phyloP scores from a whole-genome alignment of 35 echinoderm and acorn worm genomes.

The Nesometra sesokonis region DNA sequence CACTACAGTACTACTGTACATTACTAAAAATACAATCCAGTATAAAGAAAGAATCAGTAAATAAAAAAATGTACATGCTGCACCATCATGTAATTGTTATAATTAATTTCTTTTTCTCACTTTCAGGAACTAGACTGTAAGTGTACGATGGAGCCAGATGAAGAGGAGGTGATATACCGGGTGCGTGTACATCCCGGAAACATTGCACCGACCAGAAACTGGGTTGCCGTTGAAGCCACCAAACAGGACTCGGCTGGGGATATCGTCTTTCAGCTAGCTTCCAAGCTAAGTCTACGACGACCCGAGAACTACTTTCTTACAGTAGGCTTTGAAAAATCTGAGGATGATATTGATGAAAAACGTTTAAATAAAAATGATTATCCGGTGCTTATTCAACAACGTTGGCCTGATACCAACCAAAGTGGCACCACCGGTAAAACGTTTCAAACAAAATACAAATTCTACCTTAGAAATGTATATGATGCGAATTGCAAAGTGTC shows the following conservation, averaged over 20 bases:
- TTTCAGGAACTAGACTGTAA: not conserved
- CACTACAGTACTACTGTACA: too few relatives aligned
- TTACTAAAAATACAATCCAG: too few relatives aligned
- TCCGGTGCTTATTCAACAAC: constrained; percentile 83
- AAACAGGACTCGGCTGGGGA: constrained; percentile 66
- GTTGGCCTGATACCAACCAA: constrained; percentile 69
- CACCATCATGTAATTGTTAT: too few relatives aligned
- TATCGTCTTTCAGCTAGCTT: constrained; percentile 23
- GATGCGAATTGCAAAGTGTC: constrained; percentile 43
- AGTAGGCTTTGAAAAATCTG: constrained; percentile 72
- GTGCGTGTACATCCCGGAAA: constrained; percentile 80
- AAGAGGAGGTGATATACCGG: constrained; percentile 71
- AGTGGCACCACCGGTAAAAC: constrained; percentile 19
- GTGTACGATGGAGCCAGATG: constrained; percentile 1
- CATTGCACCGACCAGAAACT: constrained; percentile 34
- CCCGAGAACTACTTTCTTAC: constrained; percentile 58
- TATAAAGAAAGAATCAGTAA: too few relatives aligned
- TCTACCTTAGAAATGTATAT: constrained; percentile 58
- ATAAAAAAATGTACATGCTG: too few relatives aligned
- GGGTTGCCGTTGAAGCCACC: constrained; percentile 66
- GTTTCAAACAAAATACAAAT: constrained; percentile 76
- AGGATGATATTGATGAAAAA: constrained; percentile 59
- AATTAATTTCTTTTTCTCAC: not conserved
- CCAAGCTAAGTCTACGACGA: constrained; percentile 44
- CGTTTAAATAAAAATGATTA: constrained; percentile 46